These are phyloP conservation scores for Mionectes macconnelli DNA, from an alignment of 2,113 vertebrate genomes.

Conservation along the genomic window DNA sequence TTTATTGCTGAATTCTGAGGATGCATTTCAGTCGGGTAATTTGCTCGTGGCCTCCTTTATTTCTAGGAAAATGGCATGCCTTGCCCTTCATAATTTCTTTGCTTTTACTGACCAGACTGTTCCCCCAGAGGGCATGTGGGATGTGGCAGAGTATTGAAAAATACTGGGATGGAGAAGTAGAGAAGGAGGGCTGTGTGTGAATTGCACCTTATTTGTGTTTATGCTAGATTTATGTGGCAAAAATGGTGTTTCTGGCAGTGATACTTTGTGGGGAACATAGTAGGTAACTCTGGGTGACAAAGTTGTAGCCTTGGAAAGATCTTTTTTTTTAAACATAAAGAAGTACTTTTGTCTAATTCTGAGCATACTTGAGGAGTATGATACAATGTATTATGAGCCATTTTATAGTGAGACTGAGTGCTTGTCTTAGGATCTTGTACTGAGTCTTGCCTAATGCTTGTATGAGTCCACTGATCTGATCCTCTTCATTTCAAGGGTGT, in stretches of 20 bases:
- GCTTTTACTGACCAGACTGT: slow-evolving; percentile 62
- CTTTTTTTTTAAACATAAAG: background rate
- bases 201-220: background rate
- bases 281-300: background rate
- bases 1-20: slow-evolving; percentile 3
- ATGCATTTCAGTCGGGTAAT: background rate
- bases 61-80: slow-evolving; percentile 49
- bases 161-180: background rate
- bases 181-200: slow-evolving; percentile 4
- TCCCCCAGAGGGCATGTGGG: slow-evolving; percentile 66
- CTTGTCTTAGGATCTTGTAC: background rate
- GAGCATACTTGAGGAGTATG: background rate
- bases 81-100: slow-evolving; percentile 51
- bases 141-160: slow-evolving; percentile 58
- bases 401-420: background rate
- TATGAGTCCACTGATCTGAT: background rate
- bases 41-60: background rate
- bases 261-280: background rate
- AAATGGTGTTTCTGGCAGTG: background rate
- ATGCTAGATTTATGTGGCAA: background rate
- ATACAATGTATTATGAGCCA: background rate
- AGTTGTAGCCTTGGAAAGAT: background rate
- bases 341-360: background rate
- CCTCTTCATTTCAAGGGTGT: background rate
- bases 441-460: background rate